phyloP scores from a whole-genome alignment of 2,888 invertebrate species.

The Trichopoda pennipes region DNA sequence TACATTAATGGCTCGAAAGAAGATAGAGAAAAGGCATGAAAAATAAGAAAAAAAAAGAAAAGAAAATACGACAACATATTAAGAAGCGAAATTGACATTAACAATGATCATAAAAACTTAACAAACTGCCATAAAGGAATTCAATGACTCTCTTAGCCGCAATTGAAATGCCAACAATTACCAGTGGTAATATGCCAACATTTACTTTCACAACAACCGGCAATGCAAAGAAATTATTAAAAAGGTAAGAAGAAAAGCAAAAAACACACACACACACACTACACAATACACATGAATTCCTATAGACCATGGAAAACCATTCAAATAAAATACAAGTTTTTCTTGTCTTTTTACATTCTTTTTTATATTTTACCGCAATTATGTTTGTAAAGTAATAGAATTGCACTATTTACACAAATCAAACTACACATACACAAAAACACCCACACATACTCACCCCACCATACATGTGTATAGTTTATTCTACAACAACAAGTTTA shows the following conservation, averaged over 20 bases:
- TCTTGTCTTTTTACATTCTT: background rate
- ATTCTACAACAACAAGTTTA: conserved; percentile 30
- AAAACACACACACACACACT: too few species aligned
- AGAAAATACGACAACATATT: conserved; percentile 38
- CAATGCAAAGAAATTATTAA: conserved; percentile 4
- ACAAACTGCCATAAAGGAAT: conserved; percentile 65
- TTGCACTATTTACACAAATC: conserved; percentile 31
- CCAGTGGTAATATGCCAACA: conserved; percentile 69
- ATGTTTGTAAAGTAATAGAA: conserved; percentile 68
- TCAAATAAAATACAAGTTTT: conserved; percentile 49
- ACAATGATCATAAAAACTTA: conserved; percentile 67
- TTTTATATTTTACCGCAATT: conserved; percentile 67
- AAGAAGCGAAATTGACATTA: conserved; percentile 67
- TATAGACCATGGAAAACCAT: conserved; percentile 27
- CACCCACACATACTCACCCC: background rate
- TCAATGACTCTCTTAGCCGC: conserved; percentile 68
- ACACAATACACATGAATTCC: background rate
- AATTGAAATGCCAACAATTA: conserved; percentile 74
- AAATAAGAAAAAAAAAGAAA: background rate
- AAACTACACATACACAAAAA: background rate
- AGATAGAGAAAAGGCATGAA: background rate
- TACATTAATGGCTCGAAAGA: conserved; percentile 49
- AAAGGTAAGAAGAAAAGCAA: background rate
- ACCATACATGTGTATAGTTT: conserved; percentile 2
- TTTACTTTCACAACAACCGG: conserved; percentile 44